Evolutionary conservation across 92 coral and sea anemone genomes (phyloP).

Genomic region (Porites evermanni): DNA sequence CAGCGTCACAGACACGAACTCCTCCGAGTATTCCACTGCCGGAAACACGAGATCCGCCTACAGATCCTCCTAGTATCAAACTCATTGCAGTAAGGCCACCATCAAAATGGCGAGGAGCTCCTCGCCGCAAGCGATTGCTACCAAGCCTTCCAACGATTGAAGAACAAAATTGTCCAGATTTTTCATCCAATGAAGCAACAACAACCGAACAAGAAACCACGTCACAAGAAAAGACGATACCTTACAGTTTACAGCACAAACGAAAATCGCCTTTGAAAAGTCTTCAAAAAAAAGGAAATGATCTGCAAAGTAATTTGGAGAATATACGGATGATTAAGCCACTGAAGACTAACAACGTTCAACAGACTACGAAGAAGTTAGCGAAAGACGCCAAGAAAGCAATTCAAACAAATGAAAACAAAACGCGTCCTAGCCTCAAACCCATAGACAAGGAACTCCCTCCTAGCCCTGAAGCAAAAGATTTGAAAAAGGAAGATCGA

Average conservation of each 20-base stretch:
- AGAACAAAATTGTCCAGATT: not conserved
- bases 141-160: not conserved
- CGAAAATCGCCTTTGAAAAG: not conserved
- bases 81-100: not conserved
- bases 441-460: not conserved
- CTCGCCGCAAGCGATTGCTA: not conserved
- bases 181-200: not conserved
- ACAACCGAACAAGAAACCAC: not conserved
- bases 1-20: not conserved
- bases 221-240: not conserved
- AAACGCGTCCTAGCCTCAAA: not conserved
- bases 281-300: not conserved
- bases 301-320: not conserved
- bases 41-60: not conserved
- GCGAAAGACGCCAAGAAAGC: not conserved
- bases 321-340: not conserved
- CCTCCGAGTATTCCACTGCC: not conserved
- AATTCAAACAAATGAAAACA: not conserved
- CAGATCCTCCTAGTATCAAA: not conserved
- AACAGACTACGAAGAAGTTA: not conserved
- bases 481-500: not conserved
- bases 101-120: not conserved
- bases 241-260: not conserved
- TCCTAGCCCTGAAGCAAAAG: not conserved
- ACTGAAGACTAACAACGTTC: not conserved